Base-by-base conservation (phyloP, 1,140 invertebrate genomes). In the Tribolium madens region DNA sequence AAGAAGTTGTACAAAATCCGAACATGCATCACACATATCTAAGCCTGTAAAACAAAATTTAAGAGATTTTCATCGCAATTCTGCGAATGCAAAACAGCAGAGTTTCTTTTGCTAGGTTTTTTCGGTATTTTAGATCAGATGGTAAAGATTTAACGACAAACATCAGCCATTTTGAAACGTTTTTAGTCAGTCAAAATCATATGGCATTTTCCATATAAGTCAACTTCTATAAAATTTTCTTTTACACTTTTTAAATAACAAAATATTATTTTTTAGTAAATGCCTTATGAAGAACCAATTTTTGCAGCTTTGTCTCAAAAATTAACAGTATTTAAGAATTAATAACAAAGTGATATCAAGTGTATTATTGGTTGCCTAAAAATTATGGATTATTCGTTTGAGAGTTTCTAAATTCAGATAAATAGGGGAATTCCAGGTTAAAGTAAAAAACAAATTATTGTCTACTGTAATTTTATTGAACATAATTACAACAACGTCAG, bases 11-110 rank as follows among this genome's bases (percentile, higher is more conserved):
- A 92, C 89, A 88, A 93, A 93, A 86, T 93, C 92, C 80, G 91
- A 91, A 88, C 92, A 93, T 88, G 92, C 91, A 91, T 93, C 92
- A 89, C 92, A 93, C 92, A 93, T 93, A 36, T 78, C 79, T 78
- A 79, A 79, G 60, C 47, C 73, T 47, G 71, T 64, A 73, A 80
- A 42, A 64, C 80, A 81, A 77, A 81, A 75, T 78, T 79, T 78
- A 79, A 60, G 68, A 74, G 33, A 82, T 83, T 86, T 84, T 76
- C 84, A 84, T 84, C 79, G 76, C 70, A 72, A 78, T 83, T 76
- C 80, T 77, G 64, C 81, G 79, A 78, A 26, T 81, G 73, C 78
- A 81, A 78, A 57, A 53, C 60, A 47, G 73, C 72, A 18, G 17
- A 50, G 52, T 33, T 50, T 74, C 9, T 47, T 69, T 76, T 7